Conservation (phyloP, 2,797 vertebrate species). For the Cyprinodon diabolis region DNA sequence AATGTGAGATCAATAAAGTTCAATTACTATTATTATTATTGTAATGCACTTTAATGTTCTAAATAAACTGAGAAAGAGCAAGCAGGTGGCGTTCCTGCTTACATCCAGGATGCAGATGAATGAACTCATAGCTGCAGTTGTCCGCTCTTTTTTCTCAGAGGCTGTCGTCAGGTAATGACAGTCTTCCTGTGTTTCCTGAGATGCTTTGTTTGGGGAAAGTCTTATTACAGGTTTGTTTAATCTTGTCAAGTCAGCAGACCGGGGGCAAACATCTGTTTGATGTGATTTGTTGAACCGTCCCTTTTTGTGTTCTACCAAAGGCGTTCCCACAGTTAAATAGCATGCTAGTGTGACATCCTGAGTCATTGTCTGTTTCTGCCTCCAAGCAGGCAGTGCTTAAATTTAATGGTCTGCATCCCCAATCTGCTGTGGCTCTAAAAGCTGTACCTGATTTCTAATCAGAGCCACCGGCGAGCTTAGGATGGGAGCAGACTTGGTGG, state of each 20-base stretch:
- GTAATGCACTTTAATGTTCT: slow-evolving; percentile 35
- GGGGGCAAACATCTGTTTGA: slow-evolving; percentile 68
- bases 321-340: slow-evolving; percentile 69
- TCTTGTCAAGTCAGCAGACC: slow-evolving; percentile 66
- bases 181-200: slow-evolving; percentile 43
- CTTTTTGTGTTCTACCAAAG: slow-evolving; percentile 61
- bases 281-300: slow-evolving; percentile 65
- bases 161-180: slow-evolving; percentile 52
- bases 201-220: slow-evolving; percentile 57
- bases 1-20: slow-evolving; percentile 13
- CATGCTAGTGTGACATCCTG: slow-evolving; percentile 78
- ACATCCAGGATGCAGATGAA: slow-evolving; percentile 12
- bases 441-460: slow-evolving; percentile 70
- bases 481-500: slow-evolving; percentile 31
- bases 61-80: slow-evolving; percentile 29
- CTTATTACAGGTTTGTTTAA: slow-evolving; percentile 67
- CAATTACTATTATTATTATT: slow-evolving; percentile 36
- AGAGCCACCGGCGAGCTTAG: slow-evolving; percentile 40
- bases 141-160: slow-evolving; percentile 25
- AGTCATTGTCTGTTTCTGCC: slow-evolving; percentile 75
- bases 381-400: slow-evolving; percentile 76
- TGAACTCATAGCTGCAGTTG: slow-evolving; percentile 18
- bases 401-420: slow-evolving; percentile 76
- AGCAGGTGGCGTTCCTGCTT: slow-evolving; percentile 16
- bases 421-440: slow-evolving; percentile 69